Base-by-base conservation (phyloP, 2,888 invertebrate species). In the Thyatira batis region DNA sequence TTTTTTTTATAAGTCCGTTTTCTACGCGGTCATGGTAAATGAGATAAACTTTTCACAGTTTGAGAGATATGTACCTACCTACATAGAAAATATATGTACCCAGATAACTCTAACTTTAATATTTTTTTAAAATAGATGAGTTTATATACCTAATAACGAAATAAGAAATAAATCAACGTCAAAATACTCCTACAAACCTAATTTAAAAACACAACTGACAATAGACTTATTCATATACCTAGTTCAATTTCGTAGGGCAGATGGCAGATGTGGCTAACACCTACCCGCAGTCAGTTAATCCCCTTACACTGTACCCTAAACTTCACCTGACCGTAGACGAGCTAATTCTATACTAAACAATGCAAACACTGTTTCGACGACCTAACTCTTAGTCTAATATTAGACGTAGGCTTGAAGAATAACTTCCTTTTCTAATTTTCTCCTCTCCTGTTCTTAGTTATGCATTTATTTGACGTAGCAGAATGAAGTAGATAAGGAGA, bases 291-390 rank as follows among this genome's bases (percentile, higher is more conserved):
- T 58, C 65, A 65, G 62, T 60, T 85, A 85, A 86, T 85, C 83
- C 80, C 74, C 57, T 74, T 74, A 78, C 69, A 60, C 65, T 56
- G 65, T 71, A 67, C 73, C 73, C 74, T 76, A 68, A 82, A 86
- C 86, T 86, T 83, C 81, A 79, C 85, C 82, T 84, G 84, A 68
- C 81, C 79, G 70, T 73, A 63, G 87, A 84, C 84, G 71, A 76
- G 63, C 77, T 80, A 80, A 81, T 73, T 67, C 84, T 61, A 65
- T 67, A 58, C 78, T 73, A 80, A 77, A 79, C 80, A 79, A 76
- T 75, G 71, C 68, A 67, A 57, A 53, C 23, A 49, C 44, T 28
- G 20, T 21, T 45, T 48, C 28, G 48, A 51, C 55, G 49, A 53
- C 13, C 21, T 25, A 23, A 5, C 13, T 23, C 21, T 13, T 45